phyloP scores from a whole-genome alignment of 2,113 vertebrate genomes.

The Nymphicus hollandicus region DNA sequence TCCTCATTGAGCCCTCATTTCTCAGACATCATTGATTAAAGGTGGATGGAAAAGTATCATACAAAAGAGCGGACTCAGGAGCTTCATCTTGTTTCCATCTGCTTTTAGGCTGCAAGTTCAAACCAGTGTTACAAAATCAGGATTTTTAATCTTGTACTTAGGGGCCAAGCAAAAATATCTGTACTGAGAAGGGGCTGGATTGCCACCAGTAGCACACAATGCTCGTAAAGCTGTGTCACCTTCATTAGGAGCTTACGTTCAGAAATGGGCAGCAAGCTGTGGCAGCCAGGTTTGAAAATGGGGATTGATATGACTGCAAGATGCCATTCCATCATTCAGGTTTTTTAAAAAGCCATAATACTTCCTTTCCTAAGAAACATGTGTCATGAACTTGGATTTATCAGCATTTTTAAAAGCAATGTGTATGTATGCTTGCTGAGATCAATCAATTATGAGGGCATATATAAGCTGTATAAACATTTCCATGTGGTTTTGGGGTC shows the following conservation, averaged over 20 bases:
- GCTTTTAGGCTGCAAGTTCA: neutral
- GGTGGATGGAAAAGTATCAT: slow-evolving; percentile 17
- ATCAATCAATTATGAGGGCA: neutral
- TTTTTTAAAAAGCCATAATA: neutral
- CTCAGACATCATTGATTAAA: slow-evolving; percentile 31
- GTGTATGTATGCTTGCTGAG: neutral
- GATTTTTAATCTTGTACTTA: neutral
- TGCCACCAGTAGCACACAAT: accelerated
- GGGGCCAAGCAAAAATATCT: neutral
- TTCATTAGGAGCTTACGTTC: neutral
- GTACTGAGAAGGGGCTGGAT: neutral
- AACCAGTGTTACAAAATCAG: neutral
- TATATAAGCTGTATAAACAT: neutral
- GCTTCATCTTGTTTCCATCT: slow-evolving; percentile 6
- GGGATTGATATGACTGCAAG: neutral
- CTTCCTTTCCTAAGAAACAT: neutral
- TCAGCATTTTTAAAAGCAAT: slow-evolving; percentile 13
- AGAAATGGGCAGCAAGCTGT: neutral
- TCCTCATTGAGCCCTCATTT: neutral
- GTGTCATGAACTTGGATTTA: slow-evolving; percentile 6
- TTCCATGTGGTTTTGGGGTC: slow-evolving; percentile 49
- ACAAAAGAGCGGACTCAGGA: neutral
- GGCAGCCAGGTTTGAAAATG: neutral
- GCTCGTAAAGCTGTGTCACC: neutral
- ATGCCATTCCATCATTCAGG: neutral